Conservation (phyloP, 2,113 vertebrate genomes). For the Silurus asotus region DNA sequence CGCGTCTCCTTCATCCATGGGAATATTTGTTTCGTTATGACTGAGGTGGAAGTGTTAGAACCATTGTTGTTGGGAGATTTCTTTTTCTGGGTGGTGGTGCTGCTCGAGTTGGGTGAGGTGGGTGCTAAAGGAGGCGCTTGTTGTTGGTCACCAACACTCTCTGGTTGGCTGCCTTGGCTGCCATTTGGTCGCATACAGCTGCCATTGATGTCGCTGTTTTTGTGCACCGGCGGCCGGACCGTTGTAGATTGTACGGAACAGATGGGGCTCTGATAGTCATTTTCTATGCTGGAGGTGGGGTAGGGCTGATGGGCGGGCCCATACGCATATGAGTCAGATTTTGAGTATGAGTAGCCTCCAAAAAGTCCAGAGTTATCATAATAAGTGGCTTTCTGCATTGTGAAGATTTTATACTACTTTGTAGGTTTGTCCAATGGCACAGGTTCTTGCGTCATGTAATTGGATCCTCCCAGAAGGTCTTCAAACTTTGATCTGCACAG, state of each 20-base stretch:
- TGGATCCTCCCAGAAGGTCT: slow-evolving; percentile 76
- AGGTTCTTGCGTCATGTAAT: slow-evolving; percentile 79
- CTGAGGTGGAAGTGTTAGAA: slow-evolving; percentile 75
- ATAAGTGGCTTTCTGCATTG: slow-evolving; percentile 98
- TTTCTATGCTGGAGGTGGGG: slow-evolving; percentile 80
- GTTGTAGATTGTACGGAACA: slow-evolving; percentile 89
- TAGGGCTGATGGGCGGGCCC: slow-evolving; percentile 87
- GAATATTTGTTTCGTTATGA: slow-evolving; percentile 96
- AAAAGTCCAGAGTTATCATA: slow-evolving; percentile 97
- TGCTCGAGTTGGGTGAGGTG: slow-evolving; percentile 84
- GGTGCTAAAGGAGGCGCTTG: slow-evolving; percentile 85
- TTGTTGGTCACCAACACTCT: slow-evolving; percentile 81
- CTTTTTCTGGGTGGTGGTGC: slow-evolving; percentile 87
- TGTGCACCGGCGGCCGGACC: slow-evolving; percentile 81
- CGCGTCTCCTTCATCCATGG: slow-evolving; percentile 99
- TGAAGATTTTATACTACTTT: slow-evolving; percentile 79
- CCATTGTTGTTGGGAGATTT: slow-evolving; percentile 81
- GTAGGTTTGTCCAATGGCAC: slow-evolving; percentile 90
- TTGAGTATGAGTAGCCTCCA: slow-evolving; percentile 91
- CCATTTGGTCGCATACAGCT: slow-evolving; percentile 90
- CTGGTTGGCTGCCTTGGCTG: slow-evolving; percentile 79
- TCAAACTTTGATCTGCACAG: slow-evolving; percentile 68
- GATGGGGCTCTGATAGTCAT: slow-evolving; percentile 87
- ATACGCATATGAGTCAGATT: slow-evolving; percentile 90
- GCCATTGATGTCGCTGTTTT: slow-evolving; percentile 86